Conservation (phyloP, 1,140 invertebrate species). For the Aphis gossypii region DNA sequence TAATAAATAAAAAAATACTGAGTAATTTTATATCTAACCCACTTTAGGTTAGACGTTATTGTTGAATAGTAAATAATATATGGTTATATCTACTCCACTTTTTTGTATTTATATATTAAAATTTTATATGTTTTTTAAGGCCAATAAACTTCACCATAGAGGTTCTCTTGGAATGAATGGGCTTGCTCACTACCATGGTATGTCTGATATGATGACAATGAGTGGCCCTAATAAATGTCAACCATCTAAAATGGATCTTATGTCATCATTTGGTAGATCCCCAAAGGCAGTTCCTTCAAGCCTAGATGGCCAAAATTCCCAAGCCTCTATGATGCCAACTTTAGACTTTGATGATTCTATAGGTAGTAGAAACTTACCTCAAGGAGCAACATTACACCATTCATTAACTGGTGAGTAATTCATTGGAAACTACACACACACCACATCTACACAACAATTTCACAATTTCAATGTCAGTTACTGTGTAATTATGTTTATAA, state of each 20-base stretch:
- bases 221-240: conserved; percentile 66
- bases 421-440: neutral
- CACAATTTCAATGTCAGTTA: neutral
- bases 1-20: too few relatives aligned
- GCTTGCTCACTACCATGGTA: conserved; percentile 63
- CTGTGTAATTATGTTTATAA: neutral
- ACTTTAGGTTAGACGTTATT: neutral
- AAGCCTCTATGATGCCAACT: conserved; percentile 62
- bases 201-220: conserved; percentile 63
- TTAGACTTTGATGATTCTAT: conserved; percentile 62
- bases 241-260: conserved; percentile 63
- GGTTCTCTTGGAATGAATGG: conserved; percentile 66
- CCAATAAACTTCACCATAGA: conserved; percentile 61
- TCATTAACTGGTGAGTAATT: conserved; percentile 61
- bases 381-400: conserved; percentile 57
- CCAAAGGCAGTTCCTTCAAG: conserved; percentile 63
- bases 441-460: neutral
- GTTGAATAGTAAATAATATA: neutral
- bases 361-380: conserved; percentile 40
- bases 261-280: conserved; percentile 13
- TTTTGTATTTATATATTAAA: neutral
- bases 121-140: neutral
- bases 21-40: too few relatives aligned
- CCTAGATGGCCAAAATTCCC: conserved; percentile 53
- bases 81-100: neutral